A percentile compares a stretch with the other conserved stretches of the same genome.
These are phyloP conservation scores for Drosophila mauritiana DNA, from an alignment of 1,140 invertebrate genomes.

Conservation along the genomic window DNA sequence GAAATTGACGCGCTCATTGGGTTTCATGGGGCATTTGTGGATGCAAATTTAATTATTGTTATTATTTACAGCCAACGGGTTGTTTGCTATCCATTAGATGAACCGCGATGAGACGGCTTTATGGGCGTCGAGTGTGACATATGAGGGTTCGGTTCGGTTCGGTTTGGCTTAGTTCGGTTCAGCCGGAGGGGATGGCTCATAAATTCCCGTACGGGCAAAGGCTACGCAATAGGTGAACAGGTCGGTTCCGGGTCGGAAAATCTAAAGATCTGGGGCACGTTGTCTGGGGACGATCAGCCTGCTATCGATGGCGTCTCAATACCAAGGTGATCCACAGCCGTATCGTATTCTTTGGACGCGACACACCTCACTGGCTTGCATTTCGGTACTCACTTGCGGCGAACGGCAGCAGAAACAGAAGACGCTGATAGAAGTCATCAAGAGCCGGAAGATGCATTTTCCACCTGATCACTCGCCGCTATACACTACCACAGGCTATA, in stretches of 20 bases:
- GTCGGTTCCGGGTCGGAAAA: constrained; percentile 23
- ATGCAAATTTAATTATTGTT: constrained; percentile 81
- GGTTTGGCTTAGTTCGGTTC: constrained; percentile 14
- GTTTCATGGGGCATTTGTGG: constrained; percentile 66
- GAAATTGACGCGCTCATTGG: constrained; percentile 58
- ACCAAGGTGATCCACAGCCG: constrained; percentile 25
- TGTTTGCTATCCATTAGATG: constrained; percentile 76
- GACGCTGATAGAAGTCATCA: constrained; percentile 69
- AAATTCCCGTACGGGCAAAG: constrained; percentile 30
- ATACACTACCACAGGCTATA: background rate
- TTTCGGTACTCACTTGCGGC: constrained; percentile 63
- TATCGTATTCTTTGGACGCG: constrained; percentile 31
- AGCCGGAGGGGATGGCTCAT: constrained; percentile 65
- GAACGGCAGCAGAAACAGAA: constrained; percentile 68
- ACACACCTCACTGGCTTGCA: constrained; percentile 65
- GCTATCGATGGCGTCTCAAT: constrained; percentile 20
- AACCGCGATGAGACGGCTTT: constrained; percentile 55
- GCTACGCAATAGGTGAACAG: constrained; percentile 21
- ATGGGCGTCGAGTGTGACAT: constrained; percentile 60
- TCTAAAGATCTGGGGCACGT: constrained; percentile 4
- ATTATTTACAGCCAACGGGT: constrained; percentile 70
- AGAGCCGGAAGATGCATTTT: constrained; percentile 74
- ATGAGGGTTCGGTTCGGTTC: constrained; percentile 6
- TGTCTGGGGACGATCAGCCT: constrained; percentile 11
- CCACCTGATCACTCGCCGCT: constrained; percentile 21